A percentile compares a stretch with the other conserved stretches of the same genome.
Evolutionary conservation across 2,888 invertebrate genomes (phyloP).

Genomic region (Cheilosia pagana): DNA sequence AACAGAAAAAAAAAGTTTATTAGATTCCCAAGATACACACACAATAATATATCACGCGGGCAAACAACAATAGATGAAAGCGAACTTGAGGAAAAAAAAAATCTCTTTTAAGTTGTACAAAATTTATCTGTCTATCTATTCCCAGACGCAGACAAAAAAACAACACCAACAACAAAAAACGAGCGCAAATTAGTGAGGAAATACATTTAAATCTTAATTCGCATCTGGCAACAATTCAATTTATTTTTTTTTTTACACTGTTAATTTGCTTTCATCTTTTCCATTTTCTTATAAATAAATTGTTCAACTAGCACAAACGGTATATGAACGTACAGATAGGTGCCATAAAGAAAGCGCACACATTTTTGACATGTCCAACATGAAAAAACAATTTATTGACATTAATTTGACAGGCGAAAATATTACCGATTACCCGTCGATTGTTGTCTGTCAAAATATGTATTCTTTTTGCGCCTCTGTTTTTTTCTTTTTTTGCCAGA

Average conservation of each 20-base stretch:
- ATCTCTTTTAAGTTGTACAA: conserved; percentile 58
- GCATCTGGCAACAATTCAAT: conserved; percentile 73
- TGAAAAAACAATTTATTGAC: conserved; percentile 71
- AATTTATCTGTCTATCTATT: conserved; percentile 63
- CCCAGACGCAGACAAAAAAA: conserved; percentile 7
- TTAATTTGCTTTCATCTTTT: conserved; percentile 28
- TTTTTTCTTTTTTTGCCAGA: conserved; percentile 51
- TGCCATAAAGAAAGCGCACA: conserved; percentile 3
- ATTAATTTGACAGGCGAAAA: conserved; percentile 73
- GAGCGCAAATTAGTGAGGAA: conserved; percentile 2
- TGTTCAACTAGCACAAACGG: conserved; percentile 24
- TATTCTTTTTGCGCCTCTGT: background rate
- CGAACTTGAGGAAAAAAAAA: conserved; percentile 30
- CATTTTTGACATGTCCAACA: conserved; percentile 61
- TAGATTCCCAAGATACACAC: conserved; percentile 54
- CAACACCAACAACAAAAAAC: background rate
- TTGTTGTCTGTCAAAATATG: conserved; percentile 38
- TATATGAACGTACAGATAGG: background rate
- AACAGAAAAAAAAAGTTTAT: conserved; percentile 59
- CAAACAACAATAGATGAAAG: conserved; percentile 70
- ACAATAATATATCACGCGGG: conserved; percentile 15
- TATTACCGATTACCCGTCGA: conserved; percentile 55
- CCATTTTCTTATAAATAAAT: conserved; percentile 56
- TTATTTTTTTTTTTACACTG: conserved; percentile 40
- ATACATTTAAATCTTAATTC: conserved; percentile 69